A percentile compares a stretch with the other conserved stretches of the same genome.
phyloP scores from a whole-genome alignment of 2,797 vertebrate species.

The Petrocephalus sullivani region DNA sequence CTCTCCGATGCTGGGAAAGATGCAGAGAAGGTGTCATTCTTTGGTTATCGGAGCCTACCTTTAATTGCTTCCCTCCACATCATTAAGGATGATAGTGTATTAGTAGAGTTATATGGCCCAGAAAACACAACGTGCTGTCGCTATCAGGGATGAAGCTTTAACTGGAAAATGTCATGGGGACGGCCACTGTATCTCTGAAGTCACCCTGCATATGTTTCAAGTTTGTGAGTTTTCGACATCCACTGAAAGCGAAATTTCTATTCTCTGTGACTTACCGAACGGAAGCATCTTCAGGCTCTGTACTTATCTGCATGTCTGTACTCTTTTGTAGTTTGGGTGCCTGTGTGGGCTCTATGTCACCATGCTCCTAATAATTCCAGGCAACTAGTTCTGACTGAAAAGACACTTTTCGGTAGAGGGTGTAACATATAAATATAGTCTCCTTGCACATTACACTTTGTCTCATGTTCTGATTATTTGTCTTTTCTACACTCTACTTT shows the following conservation, averaged over 20 bases:
- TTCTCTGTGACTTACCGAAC: not conserved
- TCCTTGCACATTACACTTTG: not conserved
- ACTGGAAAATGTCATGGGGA: not conserved
- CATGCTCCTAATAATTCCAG: not conserved
- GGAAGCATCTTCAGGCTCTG: not conserved
- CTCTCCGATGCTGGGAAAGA: not conserved
- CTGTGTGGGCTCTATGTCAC: not conserved
- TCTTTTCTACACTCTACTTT: not conserved
- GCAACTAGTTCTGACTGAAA: not conserved
- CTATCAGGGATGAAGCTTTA: not conserved
- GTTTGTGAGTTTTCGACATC: not conserved
- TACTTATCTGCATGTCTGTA: not conserved
- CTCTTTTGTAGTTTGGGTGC: not conserved
- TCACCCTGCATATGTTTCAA: not conserved
- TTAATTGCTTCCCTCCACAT: slow-evolving; percentile 46
- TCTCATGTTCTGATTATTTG: not conserved
- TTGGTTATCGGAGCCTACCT: not conserved
- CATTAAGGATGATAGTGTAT: slow-evolving; percentile 36
- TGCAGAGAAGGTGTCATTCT: not conserved
- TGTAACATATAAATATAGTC: not conserved
- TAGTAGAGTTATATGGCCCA: not conserved
- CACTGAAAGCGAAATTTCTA: not conserved
- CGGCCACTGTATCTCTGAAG: not conserved
- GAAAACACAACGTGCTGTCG: not conserved
- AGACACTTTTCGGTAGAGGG: not conserved